Evolutionary conservation across 2,888 invertebrate species (phyloP).

Genomic region (Eurytoma adleriae): DNA sequence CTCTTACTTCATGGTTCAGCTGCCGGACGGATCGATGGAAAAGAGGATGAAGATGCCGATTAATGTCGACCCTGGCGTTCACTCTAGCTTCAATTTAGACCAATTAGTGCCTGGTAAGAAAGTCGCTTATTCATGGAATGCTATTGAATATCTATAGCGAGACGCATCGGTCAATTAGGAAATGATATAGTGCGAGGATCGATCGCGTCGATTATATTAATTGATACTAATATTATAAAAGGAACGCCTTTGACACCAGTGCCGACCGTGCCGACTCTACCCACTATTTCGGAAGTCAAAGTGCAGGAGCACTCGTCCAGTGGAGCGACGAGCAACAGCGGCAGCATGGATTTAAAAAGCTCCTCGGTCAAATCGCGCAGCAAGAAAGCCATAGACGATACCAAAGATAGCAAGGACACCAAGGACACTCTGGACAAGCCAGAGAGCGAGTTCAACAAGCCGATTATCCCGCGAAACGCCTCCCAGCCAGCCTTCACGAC

Average conservation of each 20-base stretch:
- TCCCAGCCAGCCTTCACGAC: conserved; percentile 91
- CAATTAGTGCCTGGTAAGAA: conserved; percentile 82
- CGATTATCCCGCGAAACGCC: conserved; percentile 87
- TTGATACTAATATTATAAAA: conserved; percentile 67
- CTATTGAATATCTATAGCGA: conserved; percentile 5
- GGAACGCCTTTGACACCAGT: conserved; percentile 86
- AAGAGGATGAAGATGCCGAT: conserved; percentile 92
- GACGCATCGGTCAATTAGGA: neutral
- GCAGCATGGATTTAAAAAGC: conserved; percentile 73
- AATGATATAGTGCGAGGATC: neutral
- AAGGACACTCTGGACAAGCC: conserved; percentile 69
- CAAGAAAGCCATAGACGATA: conserved; percentile 73
- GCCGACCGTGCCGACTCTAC: conserved; percentile 90
- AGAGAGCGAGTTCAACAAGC: conserved; percentile 74
- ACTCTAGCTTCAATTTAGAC: conserved; percentile 93
- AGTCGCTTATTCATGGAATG: conserved; percentile 24
- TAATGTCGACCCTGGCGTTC: conserved; percentile 95
- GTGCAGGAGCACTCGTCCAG: conserved; percentile 81
- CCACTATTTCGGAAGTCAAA: conserved; percentile 92
- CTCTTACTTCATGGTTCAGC: conserved; percentile 90
- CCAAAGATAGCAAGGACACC: conserved; percentile 68
- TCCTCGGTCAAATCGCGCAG: conserved; percentile 69
- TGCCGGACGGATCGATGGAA: conserved; percentile 94
- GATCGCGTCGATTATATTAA: conserved; percentile 54
- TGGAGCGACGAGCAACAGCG: conserved; percentile 78